These are phyloP conservation scores for Drosophila bocki DNA, from an alignment of 1,140 invertebrate species.

Conservation along the genomic window DNA sequence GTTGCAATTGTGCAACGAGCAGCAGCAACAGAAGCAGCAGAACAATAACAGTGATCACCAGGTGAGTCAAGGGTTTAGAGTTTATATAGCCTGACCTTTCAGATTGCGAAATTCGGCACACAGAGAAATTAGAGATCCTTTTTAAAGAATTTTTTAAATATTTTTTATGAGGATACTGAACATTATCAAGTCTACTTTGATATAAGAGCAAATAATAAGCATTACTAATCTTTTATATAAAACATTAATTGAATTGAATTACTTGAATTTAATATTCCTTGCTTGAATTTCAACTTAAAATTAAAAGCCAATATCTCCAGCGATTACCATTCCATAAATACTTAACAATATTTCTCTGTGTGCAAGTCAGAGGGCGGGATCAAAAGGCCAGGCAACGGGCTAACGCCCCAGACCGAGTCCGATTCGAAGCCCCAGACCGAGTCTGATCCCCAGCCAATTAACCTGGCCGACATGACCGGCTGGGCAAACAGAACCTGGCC, in stretches of 20 bases:
- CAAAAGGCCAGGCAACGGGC: constrained; percentile 43
- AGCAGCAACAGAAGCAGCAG: constrained; percentile 62
- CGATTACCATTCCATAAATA: no score
- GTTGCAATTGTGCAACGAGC: constrained; percentile 78
- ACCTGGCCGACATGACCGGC: constrained; percentile 70
- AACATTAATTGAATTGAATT: no score
- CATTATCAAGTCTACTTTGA: no score
- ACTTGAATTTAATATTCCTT: no score
- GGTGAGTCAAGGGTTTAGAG: constrained; percentile 61
- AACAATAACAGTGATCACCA: constrained; percentile 65
- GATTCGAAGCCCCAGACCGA: constrained; percentile 18
- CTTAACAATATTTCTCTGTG: constrained; percentile 16
- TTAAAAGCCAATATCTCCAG: no score
- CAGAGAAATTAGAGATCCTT: constrained; percentile 2
- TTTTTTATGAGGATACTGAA: no score
- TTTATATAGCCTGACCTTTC: constrained; percentile 60
- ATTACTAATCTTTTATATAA: no score
- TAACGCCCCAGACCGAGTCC: constrained; percentile 57
- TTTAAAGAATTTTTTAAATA: neutral
- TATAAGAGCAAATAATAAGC: no score
- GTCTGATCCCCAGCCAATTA: constrained; percentile 74
- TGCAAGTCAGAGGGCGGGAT: constrained; percentile 23
- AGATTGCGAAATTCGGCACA: constrained; percentile 54
- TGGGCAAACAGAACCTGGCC: constrained; percentile 61
- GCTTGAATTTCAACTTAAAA: no score